Percentiles rank a stretch among this genome's conserved stretches.
These are phyloP conservation scores for Mythimna vitellina DNA, from an alignment of 2,888 invertebrate genomes.

Conservation along the genomic window DNA sequence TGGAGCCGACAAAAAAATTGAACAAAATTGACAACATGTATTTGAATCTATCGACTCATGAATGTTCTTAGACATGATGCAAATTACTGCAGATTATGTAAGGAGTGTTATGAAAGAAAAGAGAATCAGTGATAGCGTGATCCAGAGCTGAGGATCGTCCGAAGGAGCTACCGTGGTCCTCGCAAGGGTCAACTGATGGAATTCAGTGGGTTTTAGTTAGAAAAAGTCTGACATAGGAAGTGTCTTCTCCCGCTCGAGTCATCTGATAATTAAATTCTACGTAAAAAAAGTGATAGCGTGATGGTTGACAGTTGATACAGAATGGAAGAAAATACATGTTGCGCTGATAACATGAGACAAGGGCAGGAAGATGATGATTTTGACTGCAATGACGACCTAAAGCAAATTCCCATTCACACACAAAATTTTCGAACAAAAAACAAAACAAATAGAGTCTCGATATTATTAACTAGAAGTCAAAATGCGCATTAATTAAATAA, in stretches of 20 bases:
- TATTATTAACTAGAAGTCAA: slow-evolving; percentile 39
- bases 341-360: too few relatives aligned
- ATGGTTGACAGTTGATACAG: background rate
- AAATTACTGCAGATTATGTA: background rate
- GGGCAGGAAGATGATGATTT: background rate
- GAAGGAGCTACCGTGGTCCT: too few relatives aligned
- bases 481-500: slow-evolving; percentile 51
- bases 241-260: too few relatives aligned
- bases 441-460: slow-evolving; percentile 30
- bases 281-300: too few relatives aligned
- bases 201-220: too few relatives aligned
- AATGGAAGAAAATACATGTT: too few relatives aligned
- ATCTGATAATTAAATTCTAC: too few relatives aligned
- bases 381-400: background rate
- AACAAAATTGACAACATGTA: slow-evolving; percentile 2
- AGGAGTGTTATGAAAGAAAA: too few relatives aligned
- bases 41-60: background rate
- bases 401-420: background rate
- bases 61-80: background rate
- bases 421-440: background rate
- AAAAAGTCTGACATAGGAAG: too few relatives aligned
- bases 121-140: too few relatives aligned
- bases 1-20: slow-evolving; percentile 28
- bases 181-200: too few relatives aligned
- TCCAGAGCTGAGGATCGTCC: too few relatives aligned